Evolutionary conservation across 2,113 vertebrate species (phyloP).

Genomic region (Onychorhynchus coronatus): DNA sequence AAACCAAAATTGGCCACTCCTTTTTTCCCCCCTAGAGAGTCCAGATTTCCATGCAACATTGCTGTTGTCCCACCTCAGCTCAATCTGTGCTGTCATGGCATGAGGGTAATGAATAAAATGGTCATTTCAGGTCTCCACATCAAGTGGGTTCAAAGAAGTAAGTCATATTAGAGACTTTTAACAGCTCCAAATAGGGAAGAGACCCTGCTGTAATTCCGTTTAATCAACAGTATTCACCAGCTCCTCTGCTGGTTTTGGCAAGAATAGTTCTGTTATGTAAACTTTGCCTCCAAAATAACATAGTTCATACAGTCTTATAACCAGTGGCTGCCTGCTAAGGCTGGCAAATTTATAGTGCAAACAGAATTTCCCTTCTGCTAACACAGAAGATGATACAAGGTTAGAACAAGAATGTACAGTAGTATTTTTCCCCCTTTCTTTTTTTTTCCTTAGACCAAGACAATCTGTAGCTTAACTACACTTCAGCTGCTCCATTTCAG

Average conservation of each 20-base stretch:
- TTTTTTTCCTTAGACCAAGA: neutral
- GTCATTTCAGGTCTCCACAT: neutral
- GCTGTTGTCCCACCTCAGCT: neutral
- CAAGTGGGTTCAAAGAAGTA: neutral
- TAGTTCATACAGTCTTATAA: neutral
- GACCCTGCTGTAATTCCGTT: neutral
- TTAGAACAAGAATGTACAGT: neutral
- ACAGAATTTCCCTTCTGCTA: neutral
- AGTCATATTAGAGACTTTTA: constrained; percentile 22
- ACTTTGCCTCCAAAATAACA: neutral
- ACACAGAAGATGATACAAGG: neutral
- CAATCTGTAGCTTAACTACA: neutral
- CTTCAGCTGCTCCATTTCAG: neutral
- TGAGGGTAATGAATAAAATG: neutral
- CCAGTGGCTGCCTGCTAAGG: neutral
- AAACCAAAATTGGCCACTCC: neutral
- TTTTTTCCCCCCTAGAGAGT: neutral
- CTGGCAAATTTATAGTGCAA: neutral
- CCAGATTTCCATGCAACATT: neutral
- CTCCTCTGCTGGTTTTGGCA: neutral
- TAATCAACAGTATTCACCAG: neutral
- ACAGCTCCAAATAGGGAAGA: neutral
- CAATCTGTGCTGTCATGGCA: neutral
- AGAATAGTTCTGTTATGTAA: neutral
- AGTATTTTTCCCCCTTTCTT: neutral